Evolutionary conservation across 2,113 vertebrate genomes (phyloP), one percentile per base, ranked within the genome.

Genomic region (Vanacampus margaritifer): DNA sequence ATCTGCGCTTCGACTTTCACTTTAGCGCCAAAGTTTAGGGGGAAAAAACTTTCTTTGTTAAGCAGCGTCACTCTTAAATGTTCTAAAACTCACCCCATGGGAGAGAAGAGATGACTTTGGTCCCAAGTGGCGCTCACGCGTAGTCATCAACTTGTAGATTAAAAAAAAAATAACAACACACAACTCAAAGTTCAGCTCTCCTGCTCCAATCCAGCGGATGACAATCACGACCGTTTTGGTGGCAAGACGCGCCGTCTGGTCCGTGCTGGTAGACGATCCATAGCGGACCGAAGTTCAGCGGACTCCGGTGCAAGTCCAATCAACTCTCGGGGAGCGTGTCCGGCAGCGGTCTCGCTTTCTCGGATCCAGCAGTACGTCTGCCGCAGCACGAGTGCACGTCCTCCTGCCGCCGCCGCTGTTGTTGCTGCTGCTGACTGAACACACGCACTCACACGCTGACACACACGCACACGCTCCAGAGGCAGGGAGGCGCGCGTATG

Each of bases 31-130:
- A 56, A 56, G 13, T 26, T 56, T 48, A 19, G 46, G 19, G 19
- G 2, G 46, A 2, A 6, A 6, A 1, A 2, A 28, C 19, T n/a
- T 23, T 72, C 64, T 79, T 83, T 79, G 79, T 82, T 78, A 17
- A 36, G n/a, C 26, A 57, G 62, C 59, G 28, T 72, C 46, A 74
- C 41, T n/a, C 13, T 32, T n/a, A 67, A 54, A 61, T 37, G 13
- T 79, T 53, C 21, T 23, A 9, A 43, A 16, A 85, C 92, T 91
- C 69, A 92, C 92, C 91, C 90, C 91, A 93, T 92, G 89, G 90
- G 90, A 83, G 71, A 76, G 66, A 79, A 77, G 75, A 59, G 39
- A 61, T 65, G 24, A 24, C 67, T 67, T 76, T 70, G 64, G 68
- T 79, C 69, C 64, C 79, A 80, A 71, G 69, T 64, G n/a, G 79